Base-by-base conservation (phyloP, 2,888 invertebrate species). In the Leucophenga maculata region DNA sequence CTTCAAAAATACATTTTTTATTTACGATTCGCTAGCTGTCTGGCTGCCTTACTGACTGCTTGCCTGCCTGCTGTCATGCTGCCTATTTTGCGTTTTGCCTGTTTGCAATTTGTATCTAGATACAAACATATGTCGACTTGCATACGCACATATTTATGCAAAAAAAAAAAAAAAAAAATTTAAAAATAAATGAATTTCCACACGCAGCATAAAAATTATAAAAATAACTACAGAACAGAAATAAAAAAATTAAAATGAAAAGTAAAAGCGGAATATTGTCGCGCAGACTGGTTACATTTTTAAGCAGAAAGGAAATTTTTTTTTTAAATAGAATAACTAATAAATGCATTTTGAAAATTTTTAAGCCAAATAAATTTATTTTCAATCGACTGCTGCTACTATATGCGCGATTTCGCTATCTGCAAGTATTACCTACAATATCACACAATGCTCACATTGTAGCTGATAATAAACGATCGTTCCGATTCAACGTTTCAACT, bases 401-500 rank as follows among this genome's bases (percentile, higher is more conserved):
- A 20, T 20, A 14, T 20, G n/a, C 39, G n/a, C 39, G 18, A 18
- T 39, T 62, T 44, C 31, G 9, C 18, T 80, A 73, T 77, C 39
- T 39, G 4, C 26, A 26, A 26, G 26, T 4, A n/a, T n/a, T n/a
- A n/a, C n/a, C n/a, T n/a, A 26, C 26, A 26, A 26, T 26, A 26
- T 26, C 26, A 26, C 26, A 26, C 3, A 39, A 39, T 8, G 11
- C 11, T 11, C 11, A 39, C 39, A 57, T 20, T 67, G 69, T 62
- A 70, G 67, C 68, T 79, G 83, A 84, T 83, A 83, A 78, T 75
- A 72, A 57, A 74, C 54, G 71, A 73, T 72, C 72, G 70, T 60
- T 70, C 69, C 76, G 69, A 77, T 76, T 77, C 79, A 76, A 70
- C 75, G 68, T 74, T 75, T 78, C 72, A 74, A 80, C 79, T 81